Evolutionary conservation across 2,888 invertebrate genomes (phyloP).

Genomic region (Agrotis clavis): DNA sequence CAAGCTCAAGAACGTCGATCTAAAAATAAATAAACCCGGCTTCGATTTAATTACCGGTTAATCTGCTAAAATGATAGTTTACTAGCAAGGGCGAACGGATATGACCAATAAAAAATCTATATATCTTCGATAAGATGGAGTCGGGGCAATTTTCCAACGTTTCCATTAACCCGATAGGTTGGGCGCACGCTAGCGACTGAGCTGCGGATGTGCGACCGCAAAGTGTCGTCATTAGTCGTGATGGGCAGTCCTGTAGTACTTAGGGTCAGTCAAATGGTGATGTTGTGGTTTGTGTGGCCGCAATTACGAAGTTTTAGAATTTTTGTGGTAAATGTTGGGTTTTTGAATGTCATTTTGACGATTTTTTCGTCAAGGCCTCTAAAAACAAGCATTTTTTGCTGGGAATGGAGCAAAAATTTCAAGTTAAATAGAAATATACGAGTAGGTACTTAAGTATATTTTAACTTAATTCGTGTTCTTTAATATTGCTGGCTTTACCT

Average conservation of each 20-base stretch:
- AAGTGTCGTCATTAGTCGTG: slow-evolving; percentile 52
- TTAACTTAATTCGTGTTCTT: too few relatives aligned
- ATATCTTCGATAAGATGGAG: slow-evolving; percentile 53
- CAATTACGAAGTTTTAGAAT: slow-evolving; percentile 18
- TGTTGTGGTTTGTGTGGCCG: slow-evolving; percentile 45
- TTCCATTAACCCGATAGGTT: slow-evolving; percentile 58
- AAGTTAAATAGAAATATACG: not conserved
- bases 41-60: slow-evolving; percentile 56
- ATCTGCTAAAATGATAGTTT: slow-evolving; percentile 48
- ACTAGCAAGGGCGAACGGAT: slow-evolving; percentile 41
- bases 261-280: slow-evolving; percentile 38
- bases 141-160: slow-evolving; percentile 63
- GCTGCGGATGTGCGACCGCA: slow-evolving; percentile 55
- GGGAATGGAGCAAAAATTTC: not conserved
- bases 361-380: not conserved
- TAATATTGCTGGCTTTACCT: too few relatives aligned
- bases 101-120: slow-evolving; percentile 59
- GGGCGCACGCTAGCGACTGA: slow-evolving; percentile 39
- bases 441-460: not conserved
- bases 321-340: slow-evolving; percentile 23
- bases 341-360: slow-evolving; percentile 1
- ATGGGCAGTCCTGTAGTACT: slow-evolving; percentile 40
- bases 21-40: slow-evolving; percentile 46
- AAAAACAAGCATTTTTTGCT: not conserved
- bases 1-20: slow-evolving; percentile 23